Evolutionary conservation across 2,888 invertebrate species (phyloP), one percentile per base, ranked within the genome.

Genomic region (Cyrtodaria siliqua): DNA sequence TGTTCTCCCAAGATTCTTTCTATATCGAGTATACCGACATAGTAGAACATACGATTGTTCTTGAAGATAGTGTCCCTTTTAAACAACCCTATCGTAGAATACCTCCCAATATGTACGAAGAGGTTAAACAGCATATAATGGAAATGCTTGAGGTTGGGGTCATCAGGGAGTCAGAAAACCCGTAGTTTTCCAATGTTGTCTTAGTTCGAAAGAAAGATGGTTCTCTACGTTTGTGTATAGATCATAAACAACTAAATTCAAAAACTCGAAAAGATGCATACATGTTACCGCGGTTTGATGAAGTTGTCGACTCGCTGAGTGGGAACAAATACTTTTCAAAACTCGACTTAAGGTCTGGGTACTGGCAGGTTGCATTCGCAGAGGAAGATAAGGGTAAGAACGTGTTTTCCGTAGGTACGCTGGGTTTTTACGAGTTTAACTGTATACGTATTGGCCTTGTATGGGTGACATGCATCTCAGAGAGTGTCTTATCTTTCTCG

Each of bases 391-490:
- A 64, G 18, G 61, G 66, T 16, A 87, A 83, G 29, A 83, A 87
- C 3, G 87, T 86, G 9, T 88, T 89, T 53, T 20, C 75, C 0
- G 73, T 76, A 2, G 29, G 66, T 1, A 50, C 24, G 14, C 20
- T 73, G 2, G 79, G 83, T 2, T 79, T 75, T 26, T 90, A 57
- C 49, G 67, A 89, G 60, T 88, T 69, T 29, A 50, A 57, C 9
- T 78, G 80, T 0, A 61, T 90, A 50, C 83, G 84, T 4, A 86
- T 86, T 55, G 89, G 87, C 0, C 55, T 89, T 57, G 50, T 33
- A 64, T 70, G 2, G 66, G 50, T 23, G 69, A 27, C 8, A 9
- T 57, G 16, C 49, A 67, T 20, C 29, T 67, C 20, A 27, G 38
- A 16, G 62, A 61, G 9, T 47, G 49, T 16, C 55, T 52, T 16